phyloP scores from a whole-genome alignment of 2,113 vertebrate genomes.

The Circaetus gallicus region DNA sequence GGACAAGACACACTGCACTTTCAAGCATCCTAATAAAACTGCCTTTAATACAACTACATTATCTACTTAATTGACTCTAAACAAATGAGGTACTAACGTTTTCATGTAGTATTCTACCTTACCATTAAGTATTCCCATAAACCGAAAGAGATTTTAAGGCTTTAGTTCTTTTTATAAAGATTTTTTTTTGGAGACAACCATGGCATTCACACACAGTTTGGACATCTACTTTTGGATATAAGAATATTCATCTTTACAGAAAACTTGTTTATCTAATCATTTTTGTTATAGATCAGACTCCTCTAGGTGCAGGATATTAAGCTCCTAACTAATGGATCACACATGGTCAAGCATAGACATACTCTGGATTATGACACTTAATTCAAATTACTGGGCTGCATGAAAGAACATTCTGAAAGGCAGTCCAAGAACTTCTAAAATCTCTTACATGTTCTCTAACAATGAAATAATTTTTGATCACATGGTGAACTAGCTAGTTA shows the following conservation, averaged over 20 bases:
- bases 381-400: background rate
- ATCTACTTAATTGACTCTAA: background rate
- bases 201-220: background rate
- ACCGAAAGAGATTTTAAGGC: background rate
- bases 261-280: background rate
- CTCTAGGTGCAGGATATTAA: background rate
- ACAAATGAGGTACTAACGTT: background rate
- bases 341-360: background rate
- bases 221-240: background rate
- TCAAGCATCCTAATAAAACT: constrained; percentile 31
- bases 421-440: background rate
- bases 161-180: background rate
- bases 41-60: background rate
- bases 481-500: background rate
- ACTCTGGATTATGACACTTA: background rate
- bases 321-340: background rate
- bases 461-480: background rate
- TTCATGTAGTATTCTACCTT: background rate
- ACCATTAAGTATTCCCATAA: background rate
- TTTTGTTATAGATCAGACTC: background rate
- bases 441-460: background rate
- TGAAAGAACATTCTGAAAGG: background rate
- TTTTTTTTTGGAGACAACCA: background rate
- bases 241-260: background rate
- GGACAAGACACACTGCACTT: constrained; percentile 13